Evolutionary conservation across 2,888 invertebrate genomes (phyloP), one percentile per base, ranked within the genome.

Genomic region (Lottia gigantea): DNA sequence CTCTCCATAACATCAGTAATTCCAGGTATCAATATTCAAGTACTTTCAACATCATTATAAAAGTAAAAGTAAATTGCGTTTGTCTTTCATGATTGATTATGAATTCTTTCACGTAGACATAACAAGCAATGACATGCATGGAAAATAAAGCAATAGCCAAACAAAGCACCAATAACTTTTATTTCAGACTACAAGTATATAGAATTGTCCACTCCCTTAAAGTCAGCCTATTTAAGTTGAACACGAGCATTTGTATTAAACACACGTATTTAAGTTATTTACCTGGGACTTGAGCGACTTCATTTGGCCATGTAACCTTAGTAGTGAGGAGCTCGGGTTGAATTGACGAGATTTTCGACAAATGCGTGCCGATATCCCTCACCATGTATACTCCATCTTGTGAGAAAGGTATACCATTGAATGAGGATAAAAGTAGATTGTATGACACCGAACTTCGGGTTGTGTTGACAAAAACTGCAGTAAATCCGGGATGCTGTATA

Each of bases 221-320:
- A 31, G n/a, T 31, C 31, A 31, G 6, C 31, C 31, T 31, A 31
- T 31, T 6, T 31, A 4, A 31, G 31, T 31, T 31, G 31, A 31
- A 8, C 11, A 46, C 45, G 25, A 16, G 12, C 46, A 16, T 45
- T 65, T 67, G 55, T 16, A 67, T 64, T 1, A 62, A 66, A 66
- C 19, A 66, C n/a, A n/a, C n/a, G 19, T 12, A n/a, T n/a, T n/a
- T n/a, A n/a, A n/a, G n/a, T 19, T 16, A 66, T 68, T 71, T 62
- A 79, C 79, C 78, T 63, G 78, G 78, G 62, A 78, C 78, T 14
- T 67, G 71, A 1, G 76, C 70, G 8, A 78, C 66, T 64, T 79
- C 79, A 63, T 79, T 79, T 0, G 78, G 79, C 79, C 79, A 79
- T 12, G 73, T 73, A 16, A 78, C 75, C 31, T 65, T 65, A 15